A percentile compares a stretch with the other conserved stretches of the same genome.
These are phyloP conservation scores for Delia radicum DNA, from an alignment of 1,140 invertebrate genomes.

Conservation along the genomic window DNA sequence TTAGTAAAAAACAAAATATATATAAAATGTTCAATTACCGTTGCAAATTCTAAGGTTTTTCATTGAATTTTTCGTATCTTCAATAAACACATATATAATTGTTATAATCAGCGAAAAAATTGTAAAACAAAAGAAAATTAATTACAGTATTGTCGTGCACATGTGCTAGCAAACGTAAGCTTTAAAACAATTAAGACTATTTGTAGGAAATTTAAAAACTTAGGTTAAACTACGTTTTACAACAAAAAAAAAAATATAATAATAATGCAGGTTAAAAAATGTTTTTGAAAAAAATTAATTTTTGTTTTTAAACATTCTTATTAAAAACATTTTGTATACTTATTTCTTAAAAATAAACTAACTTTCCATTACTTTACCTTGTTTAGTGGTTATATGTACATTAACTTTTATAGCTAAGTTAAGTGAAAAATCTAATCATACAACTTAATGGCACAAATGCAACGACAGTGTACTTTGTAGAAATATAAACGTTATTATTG, in stretches of 20 bases:
- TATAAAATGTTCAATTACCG: neutral
- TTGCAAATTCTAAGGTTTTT: neutral
- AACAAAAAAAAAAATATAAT: too few species aligned
- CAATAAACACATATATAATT: neutral
- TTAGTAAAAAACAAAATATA: neutral
- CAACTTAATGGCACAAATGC: neutral
- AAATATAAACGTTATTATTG: too few species aligned
- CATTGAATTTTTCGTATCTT: neutral
- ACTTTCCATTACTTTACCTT: neutral
- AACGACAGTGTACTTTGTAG: neutral
- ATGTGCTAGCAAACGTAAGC: neutral
- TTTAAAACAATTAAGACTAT: neutral
- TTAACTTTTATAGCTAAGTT: neutral
- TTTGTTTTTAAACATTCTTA: too few species aligned
- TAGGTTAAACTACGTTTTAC: too few species aligned
- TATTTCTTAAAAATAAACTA: too few species aligned
- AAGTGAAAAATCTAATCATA: slow-evolving; percentile 23
- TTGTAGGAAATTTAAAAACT: too few species aligned
- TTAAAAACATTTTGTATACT: too few species aligned
- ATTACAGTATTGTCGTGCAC: neutral
- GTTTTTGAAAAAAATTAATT: too few species aligned
- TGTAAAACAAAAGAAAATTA: neutral
- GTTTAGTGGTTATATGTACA: neutral
- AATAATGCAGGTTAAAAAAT: too few species aligned
- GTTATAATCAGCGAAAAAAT: neutral